Evolutionary conservation across 1,140 invertebrate species (phyloP).

Genomic region (Ceratoteleas bidentatus): DNA sequence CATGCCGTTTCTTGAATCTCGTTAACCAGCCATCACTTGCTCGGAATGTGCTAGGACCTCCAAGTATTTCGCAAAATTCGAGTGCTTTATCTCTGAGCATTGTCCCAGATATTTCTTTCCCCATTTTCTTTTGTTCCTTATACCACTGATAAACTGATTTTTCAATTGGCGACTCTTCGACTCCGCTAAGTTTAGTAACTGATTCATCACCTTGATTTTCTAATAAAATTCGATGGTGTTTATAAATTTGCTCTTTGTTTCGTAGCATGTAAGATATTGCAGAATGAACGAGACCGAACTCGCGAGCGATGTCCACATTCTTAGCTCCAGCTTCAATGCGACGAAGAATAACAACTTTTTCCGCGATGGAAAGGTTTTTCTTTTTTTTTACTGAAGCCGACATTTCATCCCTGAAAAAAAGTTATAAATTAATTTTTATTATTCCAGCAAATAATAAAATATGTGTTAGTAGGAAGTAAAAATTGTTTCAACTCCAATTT

Average conservation of each 20-base stretch:
- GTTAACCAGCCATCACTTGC: conserved; percentile 4
- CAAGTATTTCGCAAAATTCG: neutral
- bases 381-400: neutral
- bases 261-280: neutral
- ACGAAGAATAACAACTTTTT: neutral
- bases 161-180: neutral
- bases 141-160: conserved; percentile 7
- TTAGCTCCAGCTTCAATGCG: conserved; percentile 2
- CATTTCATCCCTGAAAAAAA: too few relatives aligned
- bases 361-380: conserved; percentile 1
- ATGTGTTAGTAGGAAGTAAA: too few relatives aligned
- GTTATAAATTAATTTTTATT: too few relatives aligned
- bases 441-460: too few relatives aligned
- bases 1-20: conserved; percentile 1
- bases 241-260: conserved; percentile 3
- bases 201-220: neutral
- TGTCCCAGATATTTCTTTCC: neutral
- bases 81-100: neutral
- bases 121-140: neutral
- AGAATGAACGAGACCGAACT: conserved; percentile 1
- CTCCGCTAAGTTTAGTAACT: neutral
- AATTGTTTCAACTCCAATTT: too few relatives aligned
- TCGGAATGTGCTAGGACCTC: neutral
- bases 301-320: conserved; percentile 1
- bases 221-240: neutral